Evolutionary conservation across 2,888 invertebrate genomes (phyloP), one percentile per base, ranked within the genome.

Genomic region (Morpho deidamia): DNA sequence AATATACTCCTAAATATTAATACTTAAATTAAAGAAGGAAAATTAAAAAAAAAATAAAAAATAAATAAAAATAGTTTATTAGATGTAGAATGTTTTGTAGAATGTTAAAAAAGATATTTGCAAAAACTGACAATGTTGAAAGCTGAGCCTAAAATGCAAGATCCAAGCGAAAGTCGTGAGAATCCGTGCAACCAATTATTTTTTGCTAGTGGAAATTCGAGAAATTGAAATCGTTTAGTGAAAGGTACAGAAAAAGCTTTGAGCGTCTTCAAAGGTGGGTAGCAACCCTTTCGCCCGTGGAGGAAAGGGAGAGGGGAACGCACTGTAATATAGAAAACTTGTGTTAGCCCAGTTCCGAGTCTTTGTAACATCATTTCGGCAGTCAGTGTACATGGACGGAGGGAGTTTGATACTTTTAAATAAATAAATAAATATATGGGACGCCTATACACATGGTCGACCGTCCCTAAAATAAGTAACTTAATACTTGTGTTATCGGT

Each of bases 321-420:
- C 82, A 84, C 85, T 73, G 87, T 83, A 84, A 87, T 88, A 88
- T 88, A 89, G 89, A 88, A 89, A 88, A 89, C 88, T 89, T 88
- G 88, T 89, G 88, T 89, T 89, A 89, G 88, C 89, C 89, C 88
- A 87, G 88, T 88, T 88, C 85, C 84, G 78, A 79, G 86, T 85
- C 86, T 89, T 89, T 89, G 89, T 89, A 88, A 88, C 88, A 88
- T 88, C 88, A 89, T 89, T 89, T 88, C 78, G 86, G 85, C 81
- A 83, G 83, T 78, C 74, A 69, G 67, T 74, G 56, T 71, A 81
- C 59, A 45, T n/a, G 42, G 78, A 60, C 35, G 41, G 50, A 56
- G n/a, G 2, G 1, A 41, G 63, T 44, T 83, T 81, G 82, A 65
- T 67, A 64, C 49, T 73, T 65, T 64, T 7, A 35, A 12, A 14